Base-by-base conservation (phyloP, 2,113 vertebrate species). In the Okapia johnstoni region DNA sequence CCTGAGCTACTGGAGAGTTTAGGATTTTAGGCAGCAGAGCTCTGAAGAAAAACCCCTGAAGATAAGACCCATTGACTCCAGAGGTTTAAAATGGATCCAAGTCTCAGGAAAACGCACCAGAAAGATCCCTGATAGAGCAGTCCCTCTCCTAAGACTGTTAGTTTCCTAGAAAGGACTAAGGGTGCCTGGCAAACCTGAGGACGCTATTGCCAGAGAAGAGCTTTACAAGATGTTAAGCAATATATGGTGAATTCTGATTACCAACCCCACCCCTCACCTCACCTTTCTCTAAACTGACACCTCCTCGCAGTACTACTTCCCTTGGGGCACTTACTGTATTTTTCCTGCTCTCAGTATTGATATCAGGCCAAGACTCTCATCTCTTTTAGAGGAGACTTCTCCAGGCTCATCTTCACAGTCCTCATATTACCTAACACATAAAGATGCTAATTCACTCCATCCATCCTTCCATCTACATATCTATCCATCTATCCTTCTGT, bases 171-270 rank as follows among this genome's bases (percentile, higher is more conserved):
- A 88, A 83, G 33, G 25, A 6, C 43, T 33, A 1, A 16, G 48
- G 26, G 2, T 25, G 5, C 23, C 15, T 52, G 3, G 25, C 2
- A 40, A 85, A 9, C 43, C 30, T 25, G 17, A 17, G 23, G 55
- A 2, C 48, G 16, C 43, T 4, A 0, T 4, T 4, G 58, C 26
- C 30, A 0, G 4, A 76, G 30, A 2, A 25, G 36, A 30, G 19
- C 13, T 15, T 90, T 9, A 6, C 15, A 33, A 21, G 61, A 9
- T 30, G 17, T 3, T 11, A 43, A 8, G 4, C 7, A 6, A 0
- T 25, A 3, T 14, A 2, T 7, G 26, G 57, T 4, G 70, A 73
- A 15, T 40, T 40, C 50, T n/a, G 50, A 25, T 25, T 11, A 23
- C n/a, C n/a, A 46, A 70, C n/a, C 9, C 15, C 61, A 4, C 60